Evolutionary conservation across 2,888 invertebrate species (phyloP).

Genomic region (Vanessa cardui): DNA sequence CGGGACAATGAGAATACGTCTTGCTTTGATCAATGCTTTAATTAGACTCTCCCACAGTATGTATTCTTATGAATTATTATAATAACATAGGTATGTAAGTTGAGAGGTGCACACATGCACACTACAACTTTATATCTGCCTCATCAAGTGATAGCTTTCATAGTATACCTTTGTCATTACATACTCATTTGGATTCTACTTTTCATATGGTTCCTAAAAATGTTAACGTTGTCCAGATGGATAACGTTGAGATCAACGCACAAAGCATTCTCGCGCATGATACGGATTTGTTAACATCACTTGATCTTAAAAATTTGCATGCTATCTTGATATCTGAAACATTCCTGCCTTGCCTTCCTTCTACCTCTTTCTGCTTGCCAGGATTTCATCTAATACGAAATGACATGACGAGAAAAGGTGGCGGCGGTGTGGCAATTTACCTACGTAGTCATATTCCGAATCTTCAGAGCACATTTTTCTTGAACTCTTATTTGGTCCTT

Average conservation of each 20-base stretch:
- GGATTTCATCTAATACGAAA: constrained; percentile 6
- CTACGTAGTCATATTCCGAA: constrained; percentile 11
- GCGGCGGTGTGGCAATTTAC: no score
- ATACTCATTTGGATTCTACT: not conserved
- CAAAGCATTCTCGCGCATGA: constrained; percentile 3
- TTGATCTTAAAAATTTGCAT: constrained; percentile 8
- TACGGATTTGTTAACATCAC: not conserved
- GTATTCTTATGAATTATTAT: no score
- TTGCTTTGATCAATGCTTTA: no score
- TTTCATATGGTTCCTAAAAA: not conserved
- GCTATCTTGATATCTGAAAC: constrained; percentile 2
- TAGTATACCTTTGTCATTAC: not conserved
- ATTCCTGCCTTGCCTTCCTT: not conserved
- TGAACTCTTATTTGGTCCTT: no score
- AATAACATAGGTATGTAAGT: no score
- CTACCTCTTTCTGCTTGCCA: not conserved
- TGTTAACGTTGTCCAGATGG: not conserved
- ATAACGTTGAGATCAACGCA: not conserved
- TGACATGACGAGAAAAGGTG: constrained; percentile 1
- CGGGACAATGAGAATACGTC: no score
- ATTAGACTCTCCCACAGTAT: no score
- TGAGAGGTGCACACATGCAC: no score
- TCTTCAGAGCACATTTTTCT: no score
- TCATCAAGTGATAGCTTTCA: constrained; percentile 1
- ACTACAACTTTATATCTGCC: not conserved